phyloP scores from a whole-genome alignment of 2,113 vertebrate genomes.

The Hiodon tergisus region DNA sequence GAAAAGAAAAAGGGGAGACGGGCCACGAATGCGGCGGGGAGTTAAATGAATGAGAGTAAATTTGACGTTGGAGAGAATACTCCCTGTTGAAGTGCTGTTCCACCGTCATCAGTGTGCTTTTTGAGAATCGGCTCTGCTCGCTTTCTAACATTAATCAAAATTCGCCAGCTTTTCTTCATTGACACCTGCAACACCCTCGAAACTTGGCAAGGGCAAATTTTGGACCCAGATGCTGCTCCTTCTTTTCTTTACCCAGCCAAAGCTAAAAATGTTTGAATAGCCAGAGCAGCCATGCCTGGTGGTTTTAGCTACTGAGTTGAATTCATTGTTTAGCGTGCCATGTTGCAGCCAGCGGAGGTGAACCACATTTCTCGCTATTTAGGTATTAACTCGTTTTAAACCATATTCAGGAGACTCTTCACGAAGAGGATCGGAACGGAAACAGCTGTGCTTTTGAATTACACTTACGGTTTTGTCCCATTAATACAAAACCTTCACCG shows the following conservation, averaged over 20 bases:
- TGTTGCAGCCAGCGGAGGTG: neutral
- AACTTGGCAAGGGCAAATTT: constrained; percentile 4
- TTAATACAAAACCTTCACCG: constrained; percentile 18
- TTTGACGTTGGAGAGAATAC: constrained; percentile 14
- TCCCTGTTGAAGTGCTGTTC: constrained; percentile 13
- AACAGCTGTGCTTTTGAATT: constrained; percentile 20
- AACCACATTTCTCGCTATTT: neutral
- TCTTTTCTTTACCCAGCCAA: neutral
- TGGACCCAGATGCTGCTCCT: constrained; percentile 8
- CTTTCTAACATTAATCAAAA: neutral
- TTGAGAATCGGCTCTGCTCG: neutral
- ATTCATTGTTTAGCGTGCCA: neutral
- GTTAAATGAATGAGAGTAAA: constrained; percentile 15
- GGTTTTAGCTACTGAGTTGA: neutral
- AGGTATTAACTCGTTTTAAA: constrained; percentile 2
- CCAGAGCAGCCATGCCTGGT: neutral
- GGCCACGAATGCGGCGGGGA: neutral
- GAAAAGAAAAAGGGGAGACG: neutral
- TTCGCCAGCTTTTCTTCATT: constrained; percentile 13
- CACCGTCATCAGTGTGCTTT: constrained; percentile 7
- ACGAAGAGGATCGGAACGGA: neutral
- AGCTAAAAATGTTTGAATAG: neutral
- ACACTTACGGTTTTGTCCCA: constrained; percentile 24
- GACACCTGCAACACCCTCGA: constrained; percentile 17
- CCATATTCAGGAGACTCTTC: constrained; percentile 8